These are phyloP conservation scores for Agelas oroides DNA, from an alignment of 37 sponge, comb jelly and placozoan species.

Conservation along the genomic window DNA sequence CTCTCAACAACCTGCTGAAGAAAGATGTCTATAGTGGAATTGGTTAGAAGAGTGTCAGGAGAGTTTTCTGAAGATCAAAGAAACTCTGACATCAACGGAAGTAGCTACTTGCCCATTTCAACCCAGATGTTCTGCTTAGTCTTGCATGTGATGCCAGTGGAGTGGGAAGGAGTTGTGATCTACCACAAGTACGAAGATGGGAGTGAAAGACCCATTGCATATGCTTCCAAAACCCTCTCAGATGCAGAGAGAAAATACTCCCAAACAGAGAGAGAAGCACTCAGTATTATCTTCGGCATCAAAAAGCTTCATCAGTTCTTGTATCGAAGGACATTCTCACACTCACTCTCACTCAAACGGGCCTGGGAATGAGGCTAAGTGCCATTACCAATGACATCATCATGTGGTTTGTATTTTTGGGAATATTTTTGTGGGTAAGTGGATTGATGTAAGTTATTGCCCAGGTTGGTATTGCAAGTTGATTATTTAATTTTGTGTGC, in stretches of 20 bases:
- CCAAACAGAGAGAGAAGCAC: neutral
- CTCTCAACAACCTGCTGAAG: neutral
- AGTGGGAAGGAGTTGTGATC: slow-evolving; percentile 9
- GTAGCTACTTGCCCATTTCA: slow-evolving; percentile 1
- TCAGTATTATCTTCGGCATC: too few relatives aligned
- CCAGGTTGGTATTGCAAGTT: too few relatives aligned
- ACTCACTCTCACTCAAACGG: too few relatives aligned
- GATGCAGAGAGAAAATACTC: neutral
- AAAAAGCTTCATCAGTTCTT: neutral
- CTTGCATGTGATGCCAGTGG: slow-evolving; percentile 15
- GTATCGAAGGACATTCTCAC: neutral
- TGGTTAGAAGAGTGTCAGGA: neutral
- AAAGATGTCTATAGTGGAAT: neutral
- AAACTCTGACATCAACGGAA: slow-evolving; percentile 4
- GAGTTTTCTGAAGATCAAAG: slow-evolving; percentile 1
- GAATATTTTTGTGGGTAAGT: too few relatives aligned
- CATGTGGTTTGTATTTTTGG: too few relatives aligned
- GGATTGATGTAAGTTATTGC: too few relatives aligned
- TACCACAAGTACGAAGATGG: slow-evolving; percentile 6
- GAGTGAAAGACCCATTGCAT: slow-evolving; percentile 2
- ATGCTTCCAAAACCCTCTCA: neutral
- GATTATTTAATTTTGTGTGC: too few relatives aligned
- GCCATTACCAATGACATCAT: too few relatives aligned
- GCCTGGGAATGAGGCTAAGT: too few relatives aligned
- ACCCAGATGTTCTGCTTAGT: neutral